These are phyloP conservation scores for Marmota monax DNA, from an alignment of 2,113 vertebrate species.

Conservation along the genomic window DNA sequence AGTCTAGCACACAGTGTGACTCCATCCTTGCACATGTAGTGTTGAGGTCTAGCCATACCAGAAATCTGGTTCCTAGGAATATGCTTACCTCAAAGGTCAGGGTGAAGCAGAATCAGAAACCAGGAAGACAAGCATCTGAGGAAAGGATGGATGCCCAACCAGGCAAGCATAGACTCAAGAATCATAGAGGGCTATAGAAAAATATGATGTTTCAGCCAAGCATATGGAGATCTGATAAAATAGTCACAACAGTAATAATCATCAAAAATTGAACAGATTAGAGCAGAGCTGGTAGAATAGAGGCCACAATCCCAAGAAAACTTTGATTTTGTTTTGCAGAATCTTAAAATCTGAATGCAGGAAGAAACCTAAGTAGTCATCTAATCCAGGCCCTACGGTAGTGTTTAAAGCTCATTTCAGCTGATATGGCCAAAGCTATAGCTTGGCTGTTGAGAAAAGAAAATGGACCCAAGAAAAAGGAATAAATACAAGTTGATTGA, in stretches of 20 bases:
- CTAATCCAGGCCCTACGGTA: neutral
- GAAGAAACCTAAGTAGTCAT: neutral
- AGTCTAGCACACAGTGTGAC: neutral
- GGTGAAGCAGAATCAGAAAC: neutral
- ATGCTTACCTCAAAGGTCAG: conserved; percentile 7
- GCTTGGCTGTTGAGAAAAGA: neutral
- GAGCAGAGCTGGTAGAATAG: neutral
- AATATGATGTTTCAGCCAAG: neutral
- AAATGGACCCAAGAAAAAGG: neutral
- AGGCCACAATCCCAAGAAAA: neutral
- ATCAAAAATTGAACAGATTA: neutral
- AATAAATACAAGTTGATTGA: neutral
- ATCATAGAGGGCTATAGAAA: neutral
- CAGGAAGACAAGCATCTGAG: neutral
- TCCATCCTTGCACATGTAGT: neutral
- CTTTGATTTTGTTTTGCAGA: neutral
- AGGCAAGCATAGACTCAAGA: neutral
- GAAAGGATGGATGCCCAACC: neutral
- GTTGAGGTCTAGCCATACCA: neutral
- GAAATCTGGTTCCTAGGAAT: neutral
- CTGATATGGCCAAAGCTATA: neutral
- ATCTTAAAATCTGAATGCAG: neutral
- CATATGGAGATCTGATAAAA: neutral
- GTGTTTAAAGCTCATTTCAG: neutral
- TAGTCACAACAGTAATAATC: conserved; percentile 8